Percentiles rank a stretch among this genome's conserved stretches.
Conservation (phyloP, 2,797 vertebrate genomes). For the Oophaga sylvatica region DNA sequence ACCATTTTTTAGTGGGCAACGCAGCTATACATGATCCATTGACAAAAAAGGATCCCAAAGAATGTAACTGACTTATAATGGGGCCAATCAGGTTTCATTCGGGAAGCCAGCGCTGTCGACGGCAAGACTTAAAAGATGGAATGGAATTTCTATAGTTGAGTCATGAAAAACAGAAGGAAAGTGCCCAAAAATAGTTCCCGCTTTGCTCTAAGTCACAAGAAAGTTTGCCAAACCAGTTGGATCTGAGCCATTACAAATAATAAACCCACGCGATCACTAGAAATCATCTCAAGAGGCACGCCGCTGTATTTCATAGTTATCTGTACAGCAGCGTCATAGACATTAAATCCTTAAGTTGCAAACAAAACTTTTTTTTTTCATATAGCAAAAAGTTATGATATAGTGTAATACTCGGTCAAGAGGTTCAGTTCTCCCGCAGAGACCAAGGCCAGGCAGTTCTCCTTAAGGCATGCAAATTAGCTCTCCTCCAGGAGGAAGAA, state of each 20-base stretch:
- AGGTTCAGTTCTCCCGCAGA: too few species aligned
- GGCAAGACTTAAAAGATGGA: not conserved
- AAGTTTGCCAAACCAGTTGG: not conserved
- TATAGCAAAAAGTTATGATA: too few species aligned
- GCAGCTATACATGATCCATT: not conserved
- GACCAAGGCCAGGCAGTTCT: too few species aligned
- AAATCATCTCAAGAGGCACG: not conserved
- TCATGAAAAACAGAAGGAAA: not conserved
- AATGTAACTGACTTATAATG: not conserved
- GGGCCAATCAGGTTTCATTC: not conserved
- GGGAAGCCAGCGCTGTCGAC: not conserved
- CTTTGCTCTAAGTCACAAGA: not conserved
- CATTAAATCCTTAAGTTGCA: too few species aligned
- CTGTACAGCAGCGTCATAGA: not conserved
- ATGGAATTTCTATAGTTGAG: not conserved
- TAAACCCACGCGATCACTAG: not conserved
- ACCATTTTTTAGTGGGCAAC: not conserved
- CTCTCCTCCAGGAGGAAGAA: too few species aligned
- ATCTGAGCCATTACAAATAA: not conserved
- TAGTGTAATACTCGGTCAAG: too few species aligned
- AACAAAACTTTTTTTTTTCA: too few species aligned
- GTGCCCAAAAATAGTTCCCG: not conserved
- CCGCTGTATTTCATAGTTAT: not conserved
- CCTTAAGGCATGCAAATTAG: too few species aligned
- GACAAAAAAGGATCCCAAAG: not conserved